A percentile compares a stretch with the other conserved stretches of the same genome.
Conservation (phyloP, 2,888 invertebrate genomes). For the Phasia obesa region DNA sequence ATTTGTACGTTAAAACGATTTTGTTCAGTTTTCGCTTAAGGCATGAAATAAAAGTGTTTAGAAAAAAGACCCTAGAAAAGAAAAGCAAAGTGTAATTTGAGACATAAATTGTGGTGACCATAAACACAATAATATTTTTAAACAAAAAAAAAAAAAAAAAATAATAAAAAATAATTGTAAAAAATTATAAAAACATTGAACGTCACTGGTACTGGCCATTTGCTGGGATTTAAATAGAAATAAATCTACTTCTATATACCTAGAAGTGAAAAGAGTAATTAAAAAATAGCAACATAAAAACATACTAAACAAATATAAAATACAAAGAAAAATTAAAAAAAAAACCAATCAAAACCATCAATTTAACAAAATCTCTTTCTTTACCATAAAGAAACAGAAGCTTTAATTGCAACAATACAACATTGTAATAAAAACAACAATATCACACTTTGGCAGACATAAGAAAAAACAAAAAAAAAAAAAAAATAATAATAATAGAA, state of each 20-base stretch:
- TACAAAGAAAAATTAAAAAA: slow-evolving; percentile 10
- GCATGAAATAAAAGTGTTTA: slow-evolving; percentile 45
- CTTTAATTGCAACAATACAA: slow-evolving; percentile 26
- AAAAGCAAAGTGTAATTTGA: slow-evolving; percentile 60
- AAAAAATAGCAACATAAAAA: too few species aligned
- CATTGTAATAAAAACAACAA: not conserved
- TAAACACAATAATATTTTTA: slow-evolving; percentile 31
- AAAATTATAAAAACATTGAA: slow-evolving; percentile 33
- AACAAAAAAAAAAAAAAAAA: slow-evolving; percentile 1
- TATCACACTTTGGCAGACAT: slow-evolving; percentile 4
- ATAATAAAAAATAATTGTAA: too few species aligned
- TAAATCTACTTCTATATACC: slow-evolving; percentile 2
- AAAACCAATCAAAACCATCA: slow-evolving; percentile 34
- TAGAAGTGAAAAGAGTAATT: not conserved
- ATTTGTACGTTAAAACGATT: slow-evolving; percentile 29
- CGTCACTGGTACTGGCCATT: slow-evolving; percentile 49
- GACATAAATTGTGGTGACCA: slow-evolving; percentile 63
- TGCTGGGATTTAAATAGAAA: slow-evolving; percentile 27
- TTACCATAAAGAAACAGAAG: slow-evolving; percentile 23
- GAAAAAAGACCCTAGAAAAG: slow-evolving; percentile 21
- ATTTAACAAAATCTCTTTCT: slow-evolving; percentile 19
- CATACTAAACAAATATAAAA: not conserved
- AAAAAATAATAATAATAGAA: not conserved
- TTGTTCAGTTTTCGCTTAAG: slow-evolving; percentile 30
- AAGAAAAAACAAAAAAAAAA: slow-evolving; percentile 35